Base-by-base conservation (phyloP, 2,797 vertebrate species). In the Bryconaethiops microstoma region DNA sequence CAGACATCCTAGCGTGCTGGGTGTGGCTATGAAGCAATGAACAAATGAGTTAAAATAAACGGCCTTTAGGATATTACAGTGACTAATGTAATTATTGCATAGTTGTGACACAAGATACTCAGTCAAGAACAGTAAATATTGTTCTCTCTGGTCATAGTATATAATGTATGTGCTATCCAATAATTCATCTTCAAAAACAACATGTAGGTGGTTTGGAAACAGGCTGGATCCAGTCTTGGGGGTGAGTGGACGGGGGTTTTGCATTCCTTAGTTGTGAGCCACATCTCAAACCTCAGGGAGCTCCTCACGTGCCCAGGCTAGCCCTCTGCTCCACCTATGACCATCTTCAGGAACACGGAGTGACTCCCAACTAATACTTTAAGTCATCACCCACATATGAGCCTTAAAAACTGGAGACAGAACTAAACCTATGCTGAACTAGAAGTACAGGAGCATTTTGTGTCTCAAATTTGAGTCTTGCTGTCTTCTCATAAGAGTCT, bases 191-290 rank as follows among this genome's bases (percentile, higher is more conserved):
- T n/a, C 16, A 54, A 42, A 70, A 52, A 25, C 45, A 71, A 54
- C 17, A 35, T 84, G 62, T 78, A 78, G 80, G 50, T 74, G 25
- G 74, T 40, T 45, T 70, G 63, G 23, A 52, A 83, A 54, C 69
- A 59, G 72, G 69, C 52, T 79, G 45, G 76, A 78, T 63, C 35
- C 12, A 60, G 74, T 59, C 82, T 76, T 68, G 55, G 82, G 83
- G 81, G 79, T 81, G 67, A 62, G 45, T 48, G 5, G 10, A 9
- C 1, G 45, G 45, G 45, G 45, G 5, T 80, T 87, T 71, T 72
- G 71, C 82, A 87, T 87, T 87, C 86, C 79, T 82, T 57, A 83
- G 77, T 60, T 69, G 77, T 87, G 82, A 87, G 83, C 78, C 42
- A 71, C 6, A 40, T 79, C 19, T 57, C 48, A 62, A 60, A 78